A percentile compares a stretch with the other conserved stretches of the same genome.
Evolutionary conservation across 35 echinoderm and acorn worm species (phyloP).

Genomic region (Patiria miniata): DNA sequence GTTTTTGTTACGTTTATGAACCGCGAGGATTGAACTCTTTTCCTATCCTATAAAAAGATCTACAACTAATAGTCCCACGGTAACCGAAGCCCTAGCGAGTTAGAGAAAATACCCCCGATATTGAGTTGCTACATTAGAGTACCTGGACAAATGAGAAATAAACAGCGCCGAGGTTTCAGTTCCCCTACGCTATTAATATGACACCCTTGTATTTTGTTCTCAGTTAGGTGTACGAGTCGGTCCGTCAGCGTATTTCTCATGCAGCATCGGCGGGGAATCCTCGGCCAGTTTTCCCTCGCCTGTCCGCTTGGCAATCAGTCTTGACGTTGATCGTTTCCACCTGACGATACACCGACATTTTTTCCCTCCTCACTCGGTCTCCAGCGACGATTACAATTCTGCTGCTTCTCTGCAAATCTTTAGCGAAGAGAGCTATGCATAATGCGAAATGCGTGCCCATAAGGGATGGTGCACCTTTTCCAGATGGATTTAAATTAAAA

Average conservation of each 20-base stretch:
- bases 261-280: too few relatives aligned
- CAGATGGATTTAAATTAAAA: too few relatives aligned
- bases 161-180: conserved; percentile 15
- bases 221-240: too few relatives aligned
- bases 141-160: conserved; percentile 8
- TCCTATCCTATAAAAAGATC: too few relatives aligned
- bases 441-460: too few relatives aligned
- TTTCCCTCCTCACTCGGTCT: too few relatives aligned
- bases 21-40: too few relatives aligned
- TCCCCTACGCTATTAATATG: not conserved
- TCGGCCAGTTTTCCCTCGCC: not conserved
- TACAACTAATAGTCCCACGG: conserved; percentile 4
- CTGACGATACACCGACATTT: not conserved
- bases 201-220: not conserved
- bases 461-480: too few relatives aligned
- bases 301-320: not conserved
- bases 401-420: too few relatives aligned
- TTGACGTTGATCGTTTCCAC: conserved; percentile 10
- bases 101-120: conserved; percentile 2
- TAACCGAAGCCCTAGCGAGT: conserved; percentile 11
- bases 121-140: conserved; percentile 31
- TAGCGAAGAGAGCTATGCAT: too few relatives aligned
- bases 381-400: too few relatives aligned
- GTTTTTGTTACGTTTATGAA: not conserved
- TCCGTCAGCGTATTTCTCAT: too few relatives aligned